Conservation (phyloP, 2,888 invertebrate species). For the Blastobasis lacticolella region DNA sequence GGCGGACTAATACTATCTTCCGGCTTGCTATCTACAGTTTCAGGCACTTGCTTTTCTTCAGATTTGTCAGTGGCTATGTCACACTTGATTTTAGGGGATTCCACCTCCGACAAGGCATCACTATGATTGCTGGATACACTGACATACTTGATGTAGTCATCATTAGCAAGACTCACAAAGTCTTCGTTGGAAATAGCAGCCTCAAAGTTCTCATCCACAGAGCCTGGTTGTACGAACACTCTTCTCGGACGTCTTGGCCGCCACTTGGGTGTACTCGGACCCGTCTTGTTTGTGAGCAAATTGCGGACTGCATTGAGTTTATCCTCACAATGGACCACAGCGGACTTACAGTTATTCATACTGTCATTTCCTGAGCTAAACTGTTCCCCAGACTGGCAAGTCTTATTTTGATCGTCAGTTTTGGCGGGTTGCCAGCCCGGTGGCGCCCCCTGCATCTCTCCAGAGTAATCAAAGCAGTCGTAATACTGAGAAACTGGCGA, state of each 20-base stretch:
- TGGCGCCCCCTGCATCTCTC: constrained; percentile 32
- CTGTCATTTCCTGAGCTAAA: constrained; percentile 24
- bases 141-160: constrained; percentile 33
- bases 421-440: constrained; percentile 46
- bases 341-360: constrained; percentile 36
- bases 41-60: constrained; percentile 27
- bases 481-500: constrained; percentile 31
- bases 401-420: constrained; percentile 45
- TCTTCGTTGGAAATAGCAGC: constrained; percentile 54
- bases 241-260: constrained; percentile 31
- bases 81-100: constrained; percentile 34
- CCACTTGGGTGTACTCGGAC: constrained; percentile 22
- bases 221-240: constrained; percentile 41
- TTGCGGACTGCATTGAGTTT: constrained; percentile 46
- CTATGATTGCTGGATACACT: constrained; percentile 33
- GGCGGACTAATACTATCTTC: not conserved
- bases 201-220: constrained; percentile 47
- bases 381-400: constrained; percentile 33
- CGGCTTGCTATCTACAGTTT: not conserved
- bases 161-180: constrained; percentile 34
- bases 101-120: constrained; percentile 28
- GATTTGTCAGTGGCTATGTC: constrained; percentile 19
- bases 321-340: constrained; percentile 46
- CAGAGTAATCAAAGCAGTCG: constrained; percentile 34
- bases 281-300: constrained; percentile 30